Base-by-base conservation (phyloP, 2,888 invertebrate species). In the Antitype chi region DNA sequence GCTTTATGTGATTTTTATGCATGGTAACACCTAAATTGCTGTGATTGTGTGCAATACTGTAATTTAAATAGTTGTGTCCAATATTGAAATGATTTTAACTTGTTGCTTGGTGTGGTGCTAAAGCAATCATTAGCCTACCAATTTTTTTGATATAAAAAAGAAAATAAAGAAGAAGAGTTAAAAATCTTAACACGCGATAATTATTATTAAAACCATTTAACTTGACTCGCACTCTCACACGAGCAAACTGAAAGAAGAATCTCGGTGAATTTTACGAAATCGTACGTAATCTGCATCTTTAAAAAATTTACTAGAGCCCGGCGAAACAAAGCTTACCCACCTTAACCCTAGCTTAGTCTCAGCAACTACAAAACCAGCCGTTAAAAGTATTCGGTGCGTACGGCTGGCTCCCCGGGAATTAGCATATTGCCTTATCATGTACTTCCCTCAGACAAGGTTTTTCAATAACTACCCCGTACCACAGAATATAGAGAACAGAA, bases 381-480 rank as follows among this genome's bases (percentile, higher is more conserved):
- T 76, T 84, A 67, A 75, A 72, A 77, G 62, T 78, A 71, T 76
- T 78, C 63, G 62, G 71, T 72, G 75, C 55, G 73, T 82, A 67
- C 82, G 77, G 67, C 80, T 77, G 72, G 70, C 81, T 70, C 85
- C 78, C 86, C 78, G 79, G 86, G 81, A 89, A 92, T 93, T 93
- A 91, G 91, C 93, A 93, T 93, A 93, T 93, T 90, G 91, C 87
- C 89, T 92, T 93, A 89, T 90, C 93, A 84, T 93, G 93, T 93
- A 89, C 82, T 81, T 80, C 82, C 77, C 70, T 57, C 72, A 87
- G 87, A 93, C 93, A 93, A 81, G 92, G 84, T 91, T 93, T 92
- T 86, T 90, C 91, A 92, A 93, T 93, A 93, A 91, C 89, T 79
- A 78, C 66, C 62, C 76, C 68, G 63, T 62, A 64, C 43, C 49